A percentile compares a stretch with the other conserved stretches of the same genome.
Evolutionary conservation across 1,140 invertebrate genomes (phyloP).

Genomic region (Aphaenogaster ashmeadi): DNA sequence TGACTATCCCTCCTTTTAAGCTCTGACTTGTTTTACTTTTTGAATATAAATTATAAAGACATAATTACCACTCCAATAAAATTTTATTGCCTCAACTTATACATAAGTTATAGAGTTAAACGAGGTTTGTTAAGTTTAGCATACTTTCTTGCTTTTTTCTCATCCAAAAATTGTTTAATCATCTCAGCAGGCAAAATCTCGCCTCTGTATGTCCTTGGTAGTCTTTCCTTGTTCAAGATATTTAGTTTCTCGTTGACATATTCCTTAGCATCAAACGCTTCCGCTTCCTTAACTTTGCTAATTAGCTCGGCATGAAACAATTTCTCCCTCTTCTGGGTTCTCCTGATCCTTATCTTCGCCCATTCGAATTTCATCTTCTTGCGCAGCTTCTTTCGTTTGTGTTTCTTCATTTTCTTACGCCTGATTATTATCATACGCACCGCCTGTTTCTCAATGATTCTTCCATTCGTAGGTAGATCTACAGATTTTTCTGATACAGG

Average conservation of each 20-base stretch:
- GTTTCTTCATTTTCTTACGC: slow-evolving; percentile 94
- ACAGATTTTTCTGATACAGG: slow-evolving; percentile 74
- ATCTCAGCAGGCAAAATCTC: slow-evolving; percentile 89
- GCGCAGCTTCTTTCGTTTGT: slow-evolving; percentile 93
- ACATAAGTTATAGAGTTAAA: slow-evolving; percentile 67
- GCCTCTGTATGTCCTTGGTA: slow-evolving; percentile 90
- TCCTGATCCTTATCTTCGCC: slow-evolving; percentile 90
- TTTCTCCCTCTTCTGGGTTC: slow-evolving; percentile 92
- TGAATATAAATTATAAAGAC: not conserved
- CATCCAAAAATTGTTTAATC: slow-evolving; percentile 87
- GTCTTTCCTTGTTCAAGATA: slow-evolving; percentile 89
- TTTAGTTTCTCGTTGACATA: slow-evolving; percentile 90
- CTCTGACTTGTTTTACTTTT: not conserved
- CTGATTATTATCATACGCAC: slow-evolving; percentile 92
- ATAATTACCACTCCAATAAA: slow-evolving; percentile 46
- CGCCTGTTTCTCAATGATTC: slow-evolving; percentile 89
- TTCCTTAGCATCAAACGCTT: slow-evolving; percentile 92
- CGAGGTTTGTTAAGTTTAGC: slow-evolving; percentile 66
- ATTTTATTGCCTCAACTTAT: slow-evolving; percentile 54
- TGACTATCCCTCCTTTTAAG: not conserved
- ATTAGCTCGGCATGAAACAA: slow-evolving; percentile 91
- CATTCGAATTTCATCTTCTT: slow-evolving; percentile 93
- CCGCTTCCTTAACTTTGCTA: slow-evolving; percentile 90
- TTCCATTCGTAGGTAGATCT: slow-evolving; percentile 76
- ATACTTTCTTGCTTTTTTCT: slow-evolving; percentile 71